Base-by-base conservation (phyloP, 2,888 invertebrate genomes). In the Drosophila stalkeri region DNA sequence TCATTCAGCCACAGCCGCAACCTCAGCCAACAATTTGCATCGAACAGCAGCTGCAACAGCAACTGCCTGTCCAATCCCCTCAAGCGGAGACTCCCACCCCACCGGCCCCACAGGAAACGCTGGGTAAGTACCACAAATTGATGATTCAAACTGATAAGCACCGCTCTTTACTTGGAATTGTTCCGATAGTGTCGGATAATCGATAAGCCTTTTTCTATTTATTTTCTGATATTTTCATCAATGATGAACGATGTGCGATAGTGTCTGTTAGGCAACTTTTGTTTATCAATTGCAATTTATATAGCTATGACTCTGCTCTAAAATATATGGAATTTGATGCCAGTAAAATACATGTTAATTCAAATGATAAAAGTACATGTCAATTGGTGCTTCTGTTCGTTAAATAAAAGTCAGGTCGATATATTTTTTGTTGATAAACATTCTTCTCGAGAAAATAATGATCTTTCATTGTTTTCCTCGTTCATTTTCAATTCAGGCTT, bases 1-100 rank as follows among this genome's bases (percentile, higher is more conserved):
- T 91, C 68, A 77, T 90, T 61, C 85, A 80, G 64, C 64, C 49
- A 31, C 85, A 80, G 63, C 63, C 49, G 31, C 74, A 76, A 37
- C 54, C 60, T 14, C 81, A 64, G 52, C 63, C 81, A 52, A 35
- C 72, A 51, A 46, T 81, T 46, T 67, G 81, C 54, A 81, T 84
- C 9, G 84, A 89, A 23, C 46, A 46, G 33, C 86, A 65, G 27
- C 77, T 31, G 11, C 70, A 49, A 18, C 82, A 66, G 11, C 71
- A 37, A 44, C 64, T 62, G 57, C 49, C 56, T 33, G 35, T 59
- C 11, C 76, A 62, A 43, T 76, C 81, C 11, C 66, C 74, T 5
- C 85, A 72, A 64, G 56, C 57, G 20, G 77, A 75, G 39, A 77
- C 85, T n/a, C 75, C 85, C 7, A 79, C 79, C 4, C 72, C 84